Conservation (phyloP, 2,797 vertebrate species). For the Podargus strigoides region DNA sequence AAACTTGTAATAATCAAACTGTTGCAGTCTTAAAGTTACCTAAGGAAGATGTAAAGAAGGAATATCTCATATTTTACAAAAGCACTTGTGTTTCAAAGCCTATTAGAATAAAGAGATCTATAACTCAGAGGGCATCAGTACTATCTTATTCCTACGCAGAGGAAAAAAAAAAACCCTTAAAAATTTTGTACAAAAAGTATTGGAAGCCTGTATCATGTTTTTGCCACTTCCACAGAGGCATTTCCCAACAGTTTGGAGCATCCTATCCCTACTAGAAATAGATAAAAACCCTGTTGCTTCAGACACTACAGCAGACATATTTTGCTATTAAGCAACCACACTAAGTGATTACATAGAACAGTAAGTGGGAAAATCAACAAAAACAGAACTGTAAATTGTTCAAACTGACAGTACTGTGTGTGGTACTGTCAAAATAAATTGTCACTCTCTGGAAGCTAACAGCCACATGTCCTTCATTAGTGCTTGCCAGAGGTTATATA, state of each 20-base stretch:
- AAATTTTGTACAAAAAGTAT: not conserved
- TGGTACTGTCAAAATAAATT: not conserved
- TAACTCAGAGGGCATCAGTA: not conserved
- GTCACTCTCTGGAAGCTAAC: not conserved
- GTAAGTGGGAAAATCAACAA: not conserved
- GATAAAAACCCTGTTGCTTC: not conserved
- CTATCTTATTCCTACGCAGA: not conserved
- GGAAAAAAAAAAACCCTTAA: not conserved
- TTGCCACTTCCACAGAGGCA: not conserved
- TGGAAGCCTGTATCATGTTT: not conserved
- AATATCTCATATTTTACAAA: not conserved
- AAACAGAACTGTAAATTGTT: not conserved
- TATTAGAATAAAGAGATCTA: not conserved
- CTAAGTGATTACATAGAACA: not conserved
- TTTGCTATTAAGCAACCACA: not conserved
- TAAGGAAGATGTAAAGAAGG: not conserved
- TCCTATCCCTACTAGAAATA: no score
- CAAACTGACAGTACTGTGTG: not conserved
- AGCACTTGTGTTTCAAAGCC: not conserved
- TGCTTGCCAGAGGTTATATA: not conserved
- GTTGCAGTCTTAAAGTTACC: not conserved
- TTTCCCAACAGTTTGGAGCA: not conserved
- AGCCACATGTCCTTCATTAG: not conserved
- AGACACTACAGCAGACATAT: not conserved
- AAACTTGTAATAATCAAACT: not conserved